Evolutionary conservation across 2,113 vertebrate species (phyloP).

Genomic region (Numida meleagris): DNA sequence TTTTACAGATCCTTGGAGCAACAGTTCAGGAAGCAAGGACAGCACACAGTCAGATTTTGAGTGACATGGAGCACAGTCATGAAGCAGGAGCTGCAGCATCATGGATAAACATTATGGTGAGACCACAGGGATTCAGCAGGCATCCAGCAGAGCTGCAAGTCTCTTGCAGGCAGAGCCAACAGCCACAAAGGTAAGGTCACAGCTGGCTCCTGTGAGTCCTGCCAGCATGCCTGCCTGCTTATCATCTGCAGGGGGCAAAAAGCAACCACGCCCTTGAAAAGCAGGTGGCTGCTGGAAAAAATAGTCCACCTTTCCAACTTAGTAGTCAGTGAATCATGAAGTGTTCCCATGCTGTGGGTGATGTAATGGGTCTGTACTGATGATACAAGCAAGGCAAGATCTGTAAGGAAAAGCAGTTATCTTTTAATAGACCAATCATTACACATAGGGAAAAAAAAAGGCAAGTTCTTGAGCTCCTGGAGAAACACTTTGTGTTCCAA

Average conservation of each 20-base stretch:
- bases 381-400: neutral
- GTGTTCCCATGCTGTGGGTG: neutral
- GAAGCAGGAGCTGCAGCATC: neutral
- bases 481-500: neutral
- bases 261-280: neutral
- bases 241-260: neutral
- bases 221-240: accelerated
- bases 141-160: neutral
- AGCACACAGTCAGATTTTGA: neutral
- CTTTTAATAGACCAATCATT: neutral
- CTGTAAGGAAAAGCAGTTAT: neutral
- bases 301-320: neutral
- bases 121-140: neutral
- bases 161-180: neutral
- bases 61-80: neutral
- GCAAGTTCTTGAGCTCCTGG: neutral
- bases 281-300: neutral
- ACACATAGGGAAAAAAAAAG: neutral
- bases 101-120: neutral
- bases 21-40: neutral
- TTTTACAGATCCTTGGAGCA: neutral
- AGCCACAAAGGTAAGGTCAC: neutral
- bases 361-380: neutral
- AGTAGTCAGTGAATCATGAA: neutral
- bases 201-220: neutral